Evolutionary conservation across 2,113 vertebrate species (phyloP), one percentile per base, ranked within the genome.

Genomic region (Serilophus lunatus): DNA sequence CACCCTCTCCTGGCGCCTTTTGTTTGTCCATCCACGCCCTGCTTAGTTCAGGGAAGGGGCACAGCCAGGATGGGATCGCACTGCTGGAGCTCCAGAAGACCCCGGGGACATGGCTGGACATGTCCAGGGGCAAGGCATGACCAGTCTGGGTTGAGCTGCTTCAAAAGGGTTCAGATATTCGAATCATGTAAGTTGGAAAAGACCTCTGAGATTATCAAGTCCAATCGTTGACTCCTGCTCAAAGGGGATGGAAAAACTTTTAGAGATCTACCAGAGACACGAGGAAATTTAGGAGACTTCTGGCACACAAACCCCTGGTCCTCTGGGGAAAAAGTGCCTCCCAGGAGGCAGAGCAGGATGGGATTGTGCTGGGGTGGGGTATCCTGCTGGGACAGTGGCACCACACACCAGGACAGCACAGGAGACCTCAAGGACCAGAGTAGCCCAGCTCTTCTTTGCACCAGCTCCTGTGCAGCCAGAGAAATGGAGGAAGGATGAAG

Each of bases 1-100:
- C 15, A 5, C 7, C 36, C 42, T n/a, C n/a, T 63, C 24, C n/a
- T 19, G 13, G 2, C 23, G 5, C 42, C 47, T 19, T 40, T n/a
- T 18, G 28, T 49, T 60, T 49, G 54, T 22, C 49, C 40, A 0
- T 4, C 60, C 2, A 0, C 10, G 2, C 24, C 9, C 40, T 20
- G 33, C 42, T 8, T 45, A 22, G 38, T 13, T 9, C 45, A 2
- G 36, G 29, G 17, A 22, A n/a, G n/a, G 8, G 13, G 20, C 35
- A 26, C 5, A 35, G 9, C 9, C 42, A 8, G 10, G 22, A 25
- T 0, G 4, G 20, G 25, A 45, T n/a, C 3, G 9, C n/a, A 8
- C 2, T 29, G 12, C 0, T 3, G 42, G 6, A 31, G 40, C 7
- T 13, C 19, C 29, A 13, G 38, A 16, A 61, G 24, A 45, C 16